phyloP scores from a whole-genome alignment of 2,797 vertebrate species.

The Sebastiscus albofasciatus region DNA sequence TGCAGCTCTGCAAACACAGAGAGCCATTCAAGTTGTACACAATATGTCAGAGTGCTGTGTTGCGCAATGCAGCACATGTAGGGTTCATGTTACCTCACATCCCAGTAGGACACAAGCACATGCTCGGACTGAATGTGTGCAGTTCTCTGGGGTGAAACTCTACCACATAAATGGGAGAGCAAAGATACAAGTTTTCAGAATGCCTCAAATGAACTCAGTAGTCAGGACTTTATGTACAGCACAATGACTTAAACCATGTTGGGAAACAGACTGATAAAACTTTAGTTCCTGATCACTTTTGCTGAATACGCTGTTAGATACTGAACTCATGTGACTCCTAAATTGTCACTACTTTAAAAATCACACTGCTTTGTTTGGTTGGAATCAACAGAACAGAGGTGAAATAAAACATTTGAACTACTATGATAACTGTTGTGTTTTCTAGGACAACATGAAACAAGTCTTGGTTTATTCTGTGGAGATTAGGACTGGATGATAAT shows the following conservation, averaged over 20 bases:
- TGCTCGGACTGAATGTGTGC: conserved; percentile 6
- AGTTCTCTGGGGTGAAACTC: not conserved
- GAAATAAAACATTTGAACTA: not conserved
- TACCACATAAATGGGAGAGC: not conserved
- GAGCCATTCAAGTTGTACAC: conserved; percentile 11
- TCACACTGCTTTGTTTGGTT: not conserved
- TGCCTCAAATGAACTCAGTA: not conserved
- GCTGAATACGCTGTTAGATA: not conserved
- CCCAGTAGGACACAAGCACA: conserved; percentile 19
- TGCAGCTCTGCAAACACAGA: conserved; percentile 81
- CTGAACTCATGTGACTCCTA: not conserved
- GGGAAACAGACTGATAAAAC: not conserved
- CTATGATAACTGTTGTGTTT: not conserved
- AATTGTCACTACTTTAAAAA: not conserved
- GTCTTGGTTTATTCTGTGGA: not conserved
- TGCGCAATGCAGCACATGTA: conserved; percentile 50
- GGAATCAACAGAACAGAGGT: not conserved
- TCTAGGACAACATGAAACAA: not conserved
- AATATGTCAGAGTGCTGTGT: not conserved
- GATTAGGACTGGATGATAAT: not conserved
- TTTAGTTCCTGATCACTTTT: not conserved
- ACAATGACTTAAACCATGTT: not conserved
- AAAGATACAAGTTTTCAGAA: not conserved
- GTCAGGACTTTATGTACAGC: not conserved
- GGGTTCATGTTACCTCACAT: conserved; percentile 25